Evolutionary conservation across 1,140 invertebrate species (phyloP), one percentile per base, ranked within the genome.

Genomic region (Halictus rubicundus): DNA sequence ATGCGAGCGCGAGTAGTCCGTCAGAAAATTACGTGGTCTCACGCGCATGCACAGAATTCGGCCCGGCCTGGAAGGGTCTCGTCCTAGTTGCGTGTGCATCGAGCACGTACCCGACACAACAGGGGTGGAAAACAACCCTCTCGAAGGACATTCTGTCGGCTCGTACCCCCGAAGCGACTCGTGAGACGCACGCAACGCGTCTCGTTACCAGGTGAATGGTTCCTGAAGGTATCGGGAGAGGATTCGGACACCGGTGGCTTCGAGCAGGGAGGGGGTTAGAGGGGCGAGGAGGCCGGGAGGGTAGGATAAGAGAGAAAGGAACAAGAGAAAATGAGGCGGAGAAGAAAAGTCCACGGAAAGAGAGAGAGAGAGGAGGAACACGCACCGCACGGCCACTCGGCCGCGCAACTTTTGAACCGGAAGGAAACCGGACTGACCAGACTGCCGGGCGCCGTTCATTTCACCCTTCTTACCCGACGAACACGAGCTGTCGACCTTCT

Each of bases 371-470:
- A 86, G 79, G 72, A 80, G 80, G 87, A 86, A 68, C 82, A 63
- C 25, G 57, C 66, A 68, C 64, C 82, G 12, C 42, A 42, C 42
- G 84, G 82, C 83, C 82, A 78, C 75, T 87, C 73, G 83, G 85
- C 68, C 77, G 88, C 80, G 77, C 80, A 88, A 88, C 82, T 87
- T 89, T 89, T 80, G 79, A 88, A 85, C 83, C 68, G 81, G 83
- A 86, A 84, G 85, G 86, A 82, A 89, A 91, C 86, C 86, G 83
- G 87, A 88, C 83, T 75, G 88, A 91, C 84, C 88, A 92, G 91
- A 91, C 90, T 89, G 89, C 85, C 87, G 83, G 90, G 88, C 91
- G 90, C 89, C 90, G 82, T 84, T 78, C 54, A 84, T 88, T 87
- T 84, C 83, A 87, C 83, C 85, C 89, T 83, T 86, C 84, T 85